A percentile compares a stretch with the other conserved stretches of the same genome.
Evolutionary conservation across 2,888 invertebrate genomes (phyloP).

Genomic region (Brachyopa scutellaris): DNA sequence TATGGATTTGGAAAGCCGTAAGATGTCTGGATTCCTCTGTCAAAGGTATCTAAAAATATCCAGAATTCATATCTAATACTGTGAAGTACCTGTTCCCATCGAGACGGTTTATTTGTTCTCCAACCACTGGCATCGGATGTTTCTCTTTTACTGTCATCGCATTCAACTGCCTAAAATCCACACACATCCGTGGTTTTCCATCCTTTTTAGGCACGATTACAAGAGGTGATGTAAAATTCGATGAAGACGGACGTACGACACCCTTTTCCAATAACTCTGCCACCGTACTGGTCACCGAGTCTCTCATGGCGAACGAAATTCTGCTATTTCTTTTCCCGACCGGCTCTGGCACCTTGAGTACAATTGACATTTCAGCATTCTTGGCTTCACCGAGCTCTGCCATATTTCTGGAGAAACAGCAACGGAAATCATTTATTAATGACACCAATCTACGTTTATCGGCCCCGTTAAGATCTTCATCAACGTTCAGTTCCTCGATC

Average conservation of each 20-base stretch:
- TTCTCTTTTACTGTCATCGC: not conserved
- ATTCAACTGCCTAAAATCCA: not conserved
- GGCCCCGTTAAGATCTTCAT: too few relatives aligned
- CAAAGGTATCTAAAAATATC: not conserved
- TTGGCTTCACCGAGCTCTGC: not conserved
- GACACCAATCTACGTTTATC: too few relatives aligned
- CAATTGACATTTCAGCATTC: not conserved
- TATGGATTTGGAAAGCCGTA: too few relatives aligned
- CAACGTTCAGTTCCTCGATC: too few relatives aligned
- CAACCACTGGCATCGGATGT: not conserved
- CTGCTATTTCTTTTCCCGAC: not conserved
- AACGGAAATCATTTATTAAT: too few relatives aligned
- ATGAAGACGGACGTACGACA: not conserved
- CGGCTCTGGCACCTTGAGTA: not conserved
- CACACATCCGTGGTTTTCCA: not conserved
- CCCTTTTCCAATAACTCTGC: not conserved
- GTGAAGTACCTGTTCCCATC: not conserved
- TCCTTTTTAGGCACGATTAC: not conserved
- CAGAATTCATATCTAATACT: not conserved
- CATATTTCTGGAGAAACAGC: too few relatives aligned
- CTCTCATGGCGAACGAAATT: not conserved
- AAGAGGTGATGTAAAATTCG: not conserved
- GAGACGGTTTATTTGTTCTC: not conserved
- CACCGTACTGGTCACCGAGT: not conserved
- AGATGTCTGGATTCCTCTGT: too few relatives aligned